These are phyloP conservation scores for Callithrix jacchus DNA, from an alignment of 2,113 vertebrate species.

Conservation along the genomic window DNA sequence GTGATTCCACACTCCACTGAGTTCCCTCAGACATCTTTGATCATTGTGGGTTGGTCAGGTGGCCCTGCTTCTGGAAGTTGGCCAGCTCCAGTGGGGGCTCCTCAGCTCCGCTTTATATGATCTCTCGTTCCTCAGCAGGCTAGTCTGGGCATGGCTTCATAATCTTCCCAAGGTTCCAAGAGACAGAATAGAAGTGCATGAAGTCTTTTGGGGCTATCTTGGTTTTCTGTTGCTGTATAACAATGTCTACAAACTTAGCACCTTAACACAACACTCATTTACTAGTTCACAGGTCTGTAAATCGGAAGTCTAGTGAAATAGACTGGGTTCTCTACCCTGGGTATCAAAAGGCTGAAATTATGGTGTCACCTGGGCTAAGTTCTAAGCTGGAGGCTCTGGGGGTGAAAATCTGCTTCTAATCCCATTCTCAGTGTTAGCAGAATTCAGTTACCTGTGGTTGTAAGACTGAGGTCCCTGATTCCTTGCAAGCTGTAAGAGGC, in stretches of 20 bases:
- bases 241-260: neutral
- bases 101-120: neutral
- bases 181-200: neutral
- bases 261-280: neutral
- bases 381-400: neutral
- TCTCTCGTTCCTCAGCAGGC: neutral
- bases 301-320: neutral
- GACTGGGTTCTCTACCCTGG: neutral
- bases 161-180: neutral
- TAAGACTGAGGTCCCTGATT: neutral
- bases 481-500: neutral
- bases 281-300: neutral
- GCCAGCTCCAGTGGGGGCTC: neutral
- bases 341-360: neutral
- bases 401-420: neutral
- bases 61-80: neutral
- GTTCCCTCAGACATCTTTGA: accelerated
- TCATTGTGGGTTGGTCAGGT: neutral
- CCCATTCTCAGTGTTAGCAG: neutral
- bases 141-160: neutral
- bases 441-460: neutral
- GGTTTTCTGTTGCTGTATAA: neutral
- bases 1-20: neutral
- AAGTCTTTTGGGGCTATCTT: neutral
- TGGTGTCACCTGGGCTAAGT: neutral